Percentiles rank a stretch among this genome's conserved stretches.
phyloP scores from a whole-genome alignment of 1,140 invertebrate genomes.

The Eumeta japonica region DNA sequence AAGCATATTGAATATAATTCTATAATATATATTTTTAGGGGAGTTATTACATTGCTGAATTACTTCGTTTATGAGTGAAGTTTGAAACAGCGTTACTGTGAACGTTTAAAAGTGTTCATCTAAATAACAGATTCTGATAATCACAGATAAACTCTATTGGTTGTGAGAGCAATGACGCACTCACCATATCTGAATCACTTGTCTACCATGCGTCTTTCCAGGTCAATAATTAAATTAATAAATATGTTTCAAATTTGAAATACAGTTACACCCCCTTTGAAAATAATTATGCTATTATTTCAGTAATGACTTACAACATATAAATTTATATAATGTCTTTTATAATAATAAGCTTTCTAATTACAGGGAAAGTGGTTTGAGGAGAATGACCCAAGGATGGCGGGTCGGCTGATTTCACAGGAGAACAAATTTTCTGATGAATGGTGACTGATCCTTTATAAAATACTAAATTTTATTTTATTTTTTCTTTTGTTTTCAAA shows the following conservation, averaged over 20 bases:
- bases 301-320: not conserved
- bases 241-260: not conserved
- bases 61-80: too few species aligned
- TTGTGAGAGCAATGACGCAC: too few species aligned
- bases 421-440: conserved; percentile 53
- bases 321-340: not conserved
- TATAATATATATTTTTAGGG: too few species aligned
- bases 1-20: too few species aligned
- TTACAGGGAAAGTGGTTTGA: conserved; percentile 60
- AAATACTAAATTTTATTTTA: not conserved
- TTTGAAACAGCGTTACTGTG: too few species aligned
- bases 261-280: not conserved
- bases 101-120: too few species aligned
- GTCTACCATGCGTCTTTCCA: too few species aligned
- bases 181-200: too few species aligned
- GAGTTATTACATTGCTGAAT: too few species aligned
- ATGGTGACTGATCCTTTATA: conserved; percentile 27
- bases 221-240: not conserved
- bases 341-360: conserved; percentile 6
- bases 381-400: conserved; percentile 54
- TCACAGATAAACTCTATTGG: too few species aligned
- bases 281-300: not conserved
- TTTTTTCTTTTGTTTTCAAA: not conserved
- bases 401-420: conserved; percentile 51
- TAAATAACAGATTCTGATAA: too few species aligned